A percentile compares a stretch with the other conserved stretches of the same genome.
phyloP scores from a whole-genome alignment of 2,888 invertebrate genomes.

The Acanthosoma haemorrhoidale region DNA sequence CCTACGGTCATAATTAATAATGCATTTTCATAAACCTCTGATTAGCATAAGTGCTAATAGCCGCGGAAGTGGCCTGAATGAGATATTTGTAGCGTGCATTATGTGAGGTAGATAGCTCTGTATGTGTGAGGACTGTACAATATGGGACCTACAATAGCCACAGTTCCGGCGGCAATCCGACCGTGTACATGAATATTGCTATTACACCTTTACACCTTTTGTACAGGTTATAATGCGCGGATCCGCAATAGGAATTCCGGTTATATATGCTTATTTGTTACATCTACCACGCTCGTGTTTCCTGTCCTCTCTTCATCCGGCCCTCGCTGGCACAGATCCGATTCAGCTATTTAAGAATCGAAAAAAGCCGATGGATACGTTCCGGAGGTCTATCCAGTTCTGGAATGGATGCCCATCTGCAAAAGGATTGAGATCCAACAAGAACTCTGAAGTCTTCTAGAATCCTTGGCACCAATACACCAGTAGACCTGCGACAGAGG shows the following conservation, averaged over 20 bases:
- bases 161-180: neutral
- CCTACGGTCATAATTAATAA: neutral
- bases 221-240: conserved; percentile 4
- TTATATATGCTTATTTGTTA: neutral
- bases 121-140: neutral
- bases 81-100: conserved; percentile 7
- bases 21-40: conserved; percentile 2
- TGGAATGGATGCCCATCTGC: too few species aligned
- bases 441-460: too few species aligned
- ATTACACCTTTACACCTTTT: conserved; percentile 14
- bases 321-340: too few species aligned
- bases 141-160: too few species aligned
- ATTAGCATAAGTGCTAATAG: conserved; percentile 8
- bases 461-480: too few species aligned
- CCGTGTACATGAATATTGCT: conserved; percentile 12
- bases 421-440: too few species aligned
- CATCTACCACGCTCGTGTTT: neutral
- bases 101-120: neutral
- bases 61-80: neutral
- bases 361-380: too few species aligned
- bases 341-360: too few species aligned
- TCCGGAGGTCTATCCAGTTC: too few species aligned
- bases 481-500: too few species aligned
- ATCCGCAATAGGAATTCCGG: conserved; percentile 7
- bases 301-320: neutral